Base-by-base conservation (phyloP, 1,140 invertebrate species). In the Octopus bimaculoides region DNA sequence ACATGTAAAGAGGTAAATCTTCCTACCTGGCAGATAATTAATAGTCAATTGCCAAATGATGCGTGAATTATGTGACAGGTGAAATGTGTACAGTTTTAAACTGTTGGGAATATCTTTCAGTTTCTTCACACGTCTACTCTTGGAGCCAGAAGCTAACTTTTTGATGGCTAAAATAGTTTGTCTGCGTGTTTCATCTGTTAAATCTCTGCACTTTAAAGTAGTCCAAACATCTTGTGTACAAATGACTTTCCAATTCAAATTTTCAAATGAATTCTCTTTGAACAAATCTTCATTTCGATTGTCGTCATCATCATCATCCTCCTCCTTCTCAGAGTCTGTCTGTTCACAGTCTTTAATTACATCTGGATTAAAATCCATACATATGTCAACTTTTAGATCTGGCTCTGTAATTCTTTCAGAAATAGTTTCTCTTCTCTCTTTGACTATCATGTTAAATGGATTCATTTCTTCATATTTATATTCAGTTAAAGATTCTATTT, bases 191-290 rank as follows among this genome's bases (percentile, higher is more conserved):
- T 81, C 79, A 3, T 81, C 66, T 10, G 81, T 61, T 9, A 88
- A 80, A 54, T 84, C 81, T 76, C 86, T 85, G 61, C 86, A 81
- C n/a, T 82, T 77, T 14, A 87, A 79, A 14, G 82, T 83, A 77
- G 84, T 86, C 86, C 85, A 87, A 10, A 87, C 86, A 54, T 87
- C 84, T 54, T 84, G 81, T 17, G 88, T 89, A 78, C 88, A 89
- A 78, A 88, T 87, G 7, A 89, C 85, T 69, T 89, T 87, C 88
- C 88, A 89, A 53, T 85, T 86, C 61, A 88, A 80, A 78, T 85
- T 86, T 54, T 88, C 87, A 85, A 88, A 87, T 1, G 79, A 77
- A 73, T 78, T 79, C 53, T 20, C 66, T 74, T 74, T 69, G 7
- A 78, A 75, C 69, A 52, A 52, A 9, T n/a, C 17, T 8, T 17